phyloP scores from a whole-genome alignment of 2,888 invertebrate species.

The Plutella xylostella region DNA sequence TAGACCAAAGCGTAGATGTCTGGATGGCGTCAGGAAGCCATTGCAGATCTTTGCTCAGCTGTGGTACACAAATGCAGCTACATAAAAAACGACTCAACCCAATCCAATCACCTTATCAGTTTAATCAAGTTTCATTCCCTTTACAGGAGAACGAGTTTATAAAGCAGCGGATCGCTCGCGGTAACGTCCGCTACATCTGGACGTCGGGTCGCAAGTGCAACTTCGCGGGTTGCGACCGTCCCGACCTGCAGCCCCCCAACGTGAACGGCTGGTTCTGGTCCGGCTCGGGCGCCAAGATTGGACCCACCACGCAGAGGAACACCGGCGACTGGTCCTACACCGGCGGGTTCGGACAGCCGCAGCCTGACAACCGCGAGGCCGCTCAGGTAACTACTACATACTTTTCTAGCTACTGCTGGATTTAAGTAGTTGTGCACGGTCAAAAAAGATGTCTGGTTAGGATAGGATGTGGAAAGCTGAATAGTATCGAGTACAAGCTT shows the following conservation, averaged over 20 bases:
- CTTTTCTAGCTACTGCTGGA: not conserved
- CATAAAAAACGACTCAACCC: too few species aligned
- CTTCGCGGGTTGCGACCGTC: slow-evolving; percentile 88
- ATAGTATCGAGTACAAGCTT: too few species aligned
- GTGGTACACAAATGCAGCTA: too few species aligned
- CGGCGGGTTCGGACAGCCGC: slow-evolving; percentile 88
- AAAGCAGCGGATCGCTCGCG: slow-evolving; percentile 86
- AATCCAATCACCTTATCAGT: too few species aligned
- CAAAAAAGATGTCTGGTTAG: not conserved
- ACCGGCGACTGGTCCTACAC: slow-evolving; percentile 92
- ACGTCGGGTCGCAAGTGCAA: slow-evolving; percentile 93
- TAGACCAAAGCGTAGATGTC: not conserved
- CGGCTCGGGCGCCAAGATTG: slow-evolving; percentile 91
- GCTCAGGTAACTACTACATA: slow-evolving; percentile 74
- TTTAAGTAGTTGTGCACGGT: too few species aligned
- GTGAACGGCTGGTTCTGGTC: slow-evolving; percentile 96
- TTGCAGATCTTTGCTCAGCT: too few species aligned
- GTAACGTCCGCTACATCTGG: slow-evolving; percentile 87
- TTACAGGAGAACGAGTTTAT: slow-evolving; percentile 85
- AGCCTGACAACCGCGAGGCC: slow-evolving; percentile 92
- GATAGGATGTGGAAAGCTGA: too few species aligned
- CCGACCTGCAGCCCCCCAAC: slow-evolving; percentile 86
- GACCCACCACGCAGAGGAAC: slow-evolving; percentile 88
- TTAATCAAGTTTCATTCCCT: not conserved
- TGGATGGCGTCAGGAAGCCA: not conserved